Conservation (phyloP, 2,113 vertebrate species). For the Prunella himalayana region DNA sequence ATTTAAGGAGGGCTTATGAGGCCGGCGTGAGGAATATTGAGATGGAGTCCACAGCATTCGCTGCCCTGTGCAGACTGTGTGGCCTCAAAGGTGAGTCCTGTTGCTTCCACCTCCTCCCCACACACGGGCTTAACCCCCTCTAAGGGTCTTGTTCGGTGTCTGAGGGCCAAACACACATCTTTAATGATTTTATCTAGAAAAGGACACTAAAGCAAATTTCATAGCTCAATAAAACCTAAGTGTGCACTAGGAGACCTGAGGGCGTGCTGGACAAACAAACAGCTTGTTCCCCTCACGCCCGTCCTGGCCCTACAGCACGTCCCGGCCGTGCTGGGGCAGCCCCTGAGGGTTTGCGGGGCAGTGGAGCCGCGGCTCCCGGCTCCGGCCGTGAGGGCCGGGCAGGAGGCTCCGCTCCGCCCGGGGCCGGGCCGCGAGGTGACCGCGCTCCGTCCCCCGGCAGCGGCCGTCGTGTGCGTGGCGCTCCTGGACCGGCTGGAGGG, state of each 20-base stretch:
- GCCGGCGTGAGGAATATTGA: constrained; percentile 84
- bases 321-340: accelerated
- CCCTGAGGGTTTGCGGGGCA: background rate
- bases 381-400: background rate
- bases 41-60: constrained; percentile 86
- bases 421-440: background rate
- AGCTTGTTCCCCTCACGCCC: accelerated
- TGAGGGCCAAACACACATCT: background rate
- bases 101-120: background rate
- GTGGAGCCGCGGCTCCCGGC: accelerated
- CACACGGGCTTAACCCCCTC: accelerated
- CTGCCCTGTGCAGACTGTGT: constrained; percentile 84
- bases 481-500: constrained; percentile 83
- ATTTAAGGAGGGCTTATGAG: constrained; percentile 78
- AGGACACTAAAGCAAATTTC: background rate
- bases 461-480: constrained; percentile 83
- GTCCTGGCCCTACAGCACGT: background rate
- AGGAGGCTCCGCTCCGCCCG: too few species aligned
- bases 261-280: accelerated
- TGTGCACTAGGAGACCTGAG: background rate
- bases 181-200: background rate
- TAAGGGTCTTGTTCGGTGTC: accelerated
- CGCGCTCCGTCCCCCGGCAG: constrained; percentile 52
- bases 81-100: constrained; percentile 79
- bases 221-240: background rate